These are phyloP conservation scores for Halcyon badia DNA, from an alignment of 2,797 vertebrate species.

Conservation along the genomic window DNA sequence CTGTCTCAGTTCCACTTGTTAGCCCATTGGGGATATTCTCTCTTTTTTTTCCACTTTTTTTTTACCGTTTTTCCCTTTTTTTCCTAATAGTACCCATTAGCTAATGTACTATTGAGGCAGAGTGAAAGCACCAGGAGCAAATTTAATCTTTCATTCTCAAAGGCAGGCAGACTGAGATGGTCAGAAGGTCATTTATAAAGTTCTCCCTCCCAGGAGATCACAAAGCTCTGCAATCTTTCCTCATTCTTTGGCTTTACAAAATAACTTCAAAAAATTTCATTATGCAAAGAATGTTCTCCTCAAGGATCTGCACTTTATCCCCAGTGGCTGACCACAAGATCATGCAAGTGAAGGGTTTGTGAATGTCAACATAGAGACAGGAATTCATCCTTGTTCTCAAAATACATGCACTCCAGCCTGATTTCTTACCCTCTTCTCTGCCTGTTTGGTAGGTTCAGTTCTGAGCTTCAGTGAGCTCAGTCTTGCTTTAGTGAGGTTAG, in stretches of 20 bases:
- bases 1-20: neutral
- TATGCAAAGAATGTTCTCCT: conserved; percentile 8
- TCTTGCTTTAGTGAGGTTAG: neutral
- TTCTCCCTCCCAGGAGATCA: neutral
- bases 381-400: neutral
- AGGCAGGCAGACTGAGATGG: neutral
- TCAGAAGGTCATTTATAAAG: neutral
- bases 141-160: neutral
- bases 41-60: fast-evolving
- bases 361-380: neutral
- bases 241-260: neutral
- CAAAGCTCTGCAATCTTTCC: neutral
- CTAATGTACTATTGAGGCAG: neutral
- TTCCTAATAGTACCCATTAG: neutral
- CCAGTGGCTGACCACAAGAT: conserved; percentile 6
- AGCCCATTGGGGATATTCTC: neutral
- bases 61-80: fast-evolving
- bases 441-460: neutral
- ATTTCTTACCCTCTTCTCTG: neutral
- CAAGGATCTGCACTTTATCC: neutral
- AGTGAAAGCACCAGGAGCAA: neutral
- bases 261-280: neutral
- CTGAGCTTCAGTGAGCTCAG: neutral
- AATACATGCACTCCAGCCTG: neutral
- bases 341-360: neutral